Evolutionary conservation across 2,797 vertebrate genomes (phyloP), one percentile per base, ranked within the genome.

Genomic region (Xenentodon cancila): DNA sequence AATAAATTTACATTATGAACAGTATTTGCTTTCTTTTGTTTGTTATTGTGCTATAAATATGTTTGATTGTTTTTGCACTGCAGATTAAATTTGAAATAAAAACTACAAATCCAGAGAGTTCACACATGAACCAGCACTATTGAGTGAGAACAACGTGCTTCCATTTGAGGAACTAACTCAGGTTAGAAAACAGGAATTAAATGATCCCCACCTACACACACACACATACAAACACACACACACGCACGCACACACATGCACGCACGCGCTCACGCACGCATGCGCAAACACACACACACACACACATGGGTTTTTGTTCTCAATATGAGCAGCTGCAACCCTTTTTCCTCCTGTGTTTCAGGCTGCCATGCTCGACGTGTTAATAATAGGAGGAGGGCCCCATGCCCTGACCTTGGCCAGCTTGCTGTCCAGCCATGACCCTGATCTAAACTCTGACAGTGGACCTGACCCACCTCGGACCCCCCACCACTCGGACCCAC

Each of bases 331-430:
- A 21, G 13, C 21, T 16, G 20, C 2, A 22, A 25, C 21, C 16
- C 17, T 27, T 18, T 21, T 46, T 22, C 47, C 4, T 19, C 0
- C 47, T 65, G 27, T 59, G 57, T 84, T 79, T 73, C 80, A 88
- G 85, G 83, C 72, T 73, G 80, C 64, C 64, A 86, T 92, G 62
- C 70, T 94, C 2, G 93, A 94, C 61, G 91, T 93, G 47, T 74
- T 94, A 62, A 90, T 94, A 66, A 82, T 94, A 32, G 93, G 93
- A 18, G 84, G 82, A 1, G 93, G 94, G 4, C 94, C 94, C 68
- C 94, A 95, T 66, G 93, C 93, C 53, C 61, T 95, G 85, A 94
- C 91, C 53, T 77, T 95, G 54, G 88, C 92, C 17, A 93, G 88
- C 54, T 76, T 93, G 75, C 75, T 95, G 2, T 85, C 69, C 42